Percentiles rank a stretch among this genome's conserved stretches.
These are phyloP conservation scores for Sesia bembeciformis DNA, from an alignment of 2,888 invertebrate species.

Conservation along the genomic window DNA sequence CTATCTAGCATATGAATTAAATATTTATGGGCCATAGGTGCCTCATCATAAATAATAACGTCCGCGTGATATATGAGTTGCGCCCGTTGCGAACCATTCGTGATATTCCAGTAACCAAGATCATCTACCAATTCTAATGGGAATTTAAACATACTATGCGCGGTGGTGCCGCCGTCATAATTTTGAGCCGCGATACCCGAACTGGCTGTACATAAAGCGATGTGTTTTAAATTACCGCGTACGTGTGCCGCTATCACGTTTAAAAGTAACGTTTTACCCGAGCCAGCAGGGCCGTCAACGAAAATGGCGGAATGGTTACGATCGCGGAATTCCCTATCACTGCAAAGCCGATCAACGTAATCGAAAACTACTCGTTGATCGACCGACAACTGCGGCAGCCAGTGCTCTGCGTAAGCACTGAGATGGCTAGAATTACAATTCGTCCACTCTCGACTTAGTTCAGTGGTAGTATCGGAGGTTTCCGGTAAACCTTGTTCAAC, in stretches of 20 bases:
- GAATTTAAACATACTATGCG: slow-evolving; percentile 4
- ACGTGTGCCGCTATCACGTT: slow-evolving; percentile 1
- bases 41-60: slow-evolving; percentile 5
- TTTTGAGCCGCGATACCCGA: slow-evolving; percentile 2
- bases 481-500: neutral
- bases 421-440: neutral
- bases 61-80: slow-evolving; percentile 1
- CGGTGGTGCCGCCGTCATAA: slow-evolving; percentile 1
- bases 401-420: neutral
- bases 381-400: neutral
- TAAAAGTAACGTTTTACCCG: slow-evolving; percentile 3
- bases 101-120: slow-evolving; percentile 1
- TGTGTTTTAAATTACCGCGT: neutral
- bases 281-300: slow-evolving; percentile 3
- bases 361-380: neutral
- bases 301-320: neutral
- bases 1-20: slow-evolving; percentile 4
- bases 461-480: neutral
- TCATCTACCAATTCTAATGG: slow-evolving; percentile 2
- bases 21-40: slow-evolving; percentile 6
- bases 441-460: neutral
- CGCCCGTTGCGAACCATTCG: neutral
- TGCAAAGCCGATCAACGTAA: neutral
- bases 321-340: neutral
- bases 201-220: slow-evolving; percentile 1